Percentiles rank a stretch among this genome's conserved stretches.
These are phyloP conservation scores for Melinaea marsaeus DNA, from an alignment of 2,888 invertebrate genomes.

Conservation along the genomic window DNA sequence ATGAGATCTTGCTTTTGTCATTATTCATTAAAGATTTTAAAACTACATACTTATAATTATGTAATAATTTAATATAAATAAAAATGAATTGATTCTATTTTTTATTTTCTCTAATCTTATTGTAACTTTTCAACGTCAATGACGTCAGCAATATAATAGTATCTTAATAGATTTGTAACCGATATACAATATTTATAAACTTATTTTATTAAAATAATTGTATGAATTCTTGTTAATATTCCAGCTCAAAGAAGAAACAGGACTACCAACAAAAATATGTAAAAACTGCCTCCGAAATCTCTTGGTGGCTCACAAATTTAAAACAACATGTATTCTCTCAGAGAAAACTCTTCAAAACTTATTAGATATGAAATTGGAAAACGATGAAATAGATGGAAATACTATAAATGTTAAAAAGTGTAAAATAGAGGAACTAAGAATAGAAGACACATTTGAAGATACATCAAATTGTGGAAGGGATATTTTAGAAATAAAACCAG, in stretches of 20 bases:
- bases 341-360: slow-evolving; percentile 41
- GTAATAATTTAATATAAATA: too few relatives aligned
- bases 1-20: too few relatives aligned
- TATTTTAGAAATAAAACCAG: background rate
- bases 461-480: background rate
- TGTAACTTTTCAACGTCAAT: too few relatives aligned
- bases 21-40: too few relatives aligned
- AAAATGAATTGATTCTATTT: too few relatives aligned
- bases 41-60: too few relatives aligned
- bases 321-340: slow-evolving; percentile 42
- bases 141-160: too few relatives aligned
- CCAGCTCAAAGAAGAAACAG: slow-evolving; percentile 38
- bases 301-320: slow-evolving; percentile 45
- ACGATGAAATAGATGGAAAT: slow-evolving; percentile 30
- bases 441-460: background rate
- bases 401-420: slow-evolving; percentile 20
- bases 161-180: too few relatives aligned
- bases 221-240: slow-evolving; percentile 9
- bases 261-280: slow-evolving; percentile 46
- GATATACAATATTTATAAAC: too few relatives aligned
- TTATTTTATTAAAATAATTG: too few relatives aligned
- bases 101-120: too few relatives aligned
- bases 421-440: slow-evolving; percentile 16
- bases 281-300: slow-evolving; percentile 40
- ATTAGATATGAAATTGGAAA: slow-evolving; percentile 33